Evolutionary conservation across 2,888 invertebrate genomes (phyloP).

Genomic region (Habrosyne pyritoides): DNA sequence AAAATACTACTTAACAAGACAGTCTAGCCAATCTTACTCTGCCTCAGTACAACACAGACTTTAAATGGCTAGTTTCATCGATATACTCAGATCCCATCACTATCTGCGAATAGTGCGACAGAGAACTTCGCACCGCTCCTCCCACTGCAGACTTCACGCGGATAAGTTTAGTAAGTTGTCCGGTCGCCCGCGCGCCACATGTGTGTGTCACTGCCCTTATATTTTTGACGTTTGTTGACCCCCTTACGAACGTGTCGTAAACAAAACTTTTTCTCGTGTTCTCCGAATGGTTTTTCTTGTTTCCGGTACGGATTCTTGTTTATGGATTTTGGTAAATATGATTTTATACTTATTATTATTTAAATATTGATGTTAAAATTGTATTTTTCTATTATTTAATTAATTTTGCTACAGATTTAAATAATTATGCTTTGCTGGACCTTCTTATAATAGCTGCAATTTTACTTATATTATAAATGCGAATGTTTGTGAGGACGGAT

Average conservation of each 20-base stretch:
- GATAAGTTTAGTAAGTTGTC: conserved; percentile 67
- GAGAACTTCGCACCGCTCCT: conserved; percentile 54
- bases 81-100: conserved; percentile 36
- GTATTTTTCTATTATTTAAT: not conserved
- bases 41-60: no score
- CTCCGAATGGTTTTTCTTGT: conserved; percentile 24
- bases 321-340: conserved; percentile 36
- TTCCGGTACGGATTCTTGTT: conserved; percentile 40
- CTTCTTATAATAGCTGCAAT: no score
- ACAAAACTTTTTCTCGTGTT: conserved; percentile 42
- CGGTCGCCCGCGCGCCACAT: conserved; percentile 50
- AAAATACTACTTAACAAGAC: no score
- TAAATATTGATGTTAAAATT: not conserved
- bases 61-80: conserved; percentile 18
- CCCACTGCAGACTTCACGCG: conserved; percentile 43
- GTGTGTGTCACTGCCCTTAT: conserved; percentile 31
- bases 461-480: no score
- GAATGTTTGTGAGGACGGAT: no score
- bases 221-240: conserved; percentile 43
- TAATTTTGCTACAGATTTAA: no score
- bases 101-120: conserved; percentile 53
- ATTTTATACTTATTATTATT: not conserved
- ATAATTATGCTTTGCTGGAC: no score
- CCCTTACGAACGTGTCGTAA: conserved; percentile 47
- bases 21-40: no score